A percentile compares a stretch with the other conserved stretches of the same genome.
Evolutionary conservation across 2,888 invertebrate genomes (phyloP).

Genomic region (Cylindroiulus punctatus): DNA sequence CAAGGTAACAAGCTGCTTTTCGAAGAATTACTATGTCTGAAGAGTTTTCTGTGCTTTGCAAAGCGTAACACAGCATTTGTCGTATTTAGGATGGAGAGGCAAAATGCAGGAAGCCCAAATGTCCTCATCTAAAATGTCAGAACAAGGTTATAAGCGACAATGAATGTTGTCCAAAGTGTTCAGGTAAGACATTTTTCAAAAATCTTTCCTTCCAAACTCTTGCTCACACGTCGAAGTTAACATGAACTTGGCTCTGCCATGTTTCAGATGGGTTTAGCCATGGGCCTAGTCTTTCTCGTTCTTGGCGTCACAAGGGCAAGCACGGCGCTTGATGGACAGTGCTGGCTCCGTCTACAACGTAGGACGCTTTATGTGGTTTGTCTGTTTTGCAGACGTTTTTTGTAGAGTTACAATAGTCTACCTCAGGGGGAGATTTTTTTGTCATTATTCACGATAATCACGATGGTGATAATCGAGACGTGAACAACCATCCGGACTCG

Average conservation of each 20-base stretch:
- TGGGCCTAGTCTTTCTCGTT: slow-evolving; percentile 17
- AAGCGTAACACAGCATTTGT: background rate
- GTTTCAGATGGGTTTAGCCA: background rate
- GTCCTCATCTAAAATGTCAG: slow-evolving; percentile 76
- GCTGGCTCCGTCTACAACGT: background rate
- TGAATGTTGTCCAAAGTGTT: slow-evolving; percentile 65
- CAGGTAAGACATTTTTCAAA: slow-evolving; percentile 47
- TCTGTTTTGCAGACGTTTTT: slow-evolving; percentile 43
- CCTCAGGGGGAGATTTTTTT: slow-evolving; percentile 49
- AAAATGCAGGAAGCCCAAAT: slow-evolving; percentile 82
- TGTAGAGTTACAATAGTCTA: slow-evolving; percentile 50
- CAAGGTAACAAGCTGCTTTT: slow-evolving; percentile 73
- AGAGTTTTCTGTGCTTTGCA: background rate
- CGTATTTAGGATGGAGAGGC: slow-evolving; percentile 79
- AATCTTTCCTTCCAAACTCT: background rate
- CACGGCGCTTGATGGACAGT: slow-evolving; percentile 45
- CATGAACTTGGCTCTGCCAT: too few relatives aligned
- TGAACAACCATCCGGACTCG: background rate
- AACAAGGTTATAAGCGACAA: slow-evolving; percentile 69
- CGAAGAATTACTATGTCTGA: background rate
- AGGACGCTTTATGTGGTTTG: slow-evolving; percentile 42
- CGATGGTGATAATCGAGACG: slow-evolving; percentile 2
- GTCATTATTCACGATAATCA: slow-evolving; percentile 15
- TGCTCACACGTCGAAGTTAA: too few relatives aligned
- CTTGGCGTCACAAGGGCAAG: slow-evolving; percentile 16